These are phyloP conservation scores for Melipona beecheii DNA, from an alignment of 2,888 invertebrate genomes.

Conservation along the genomic window DNA sequence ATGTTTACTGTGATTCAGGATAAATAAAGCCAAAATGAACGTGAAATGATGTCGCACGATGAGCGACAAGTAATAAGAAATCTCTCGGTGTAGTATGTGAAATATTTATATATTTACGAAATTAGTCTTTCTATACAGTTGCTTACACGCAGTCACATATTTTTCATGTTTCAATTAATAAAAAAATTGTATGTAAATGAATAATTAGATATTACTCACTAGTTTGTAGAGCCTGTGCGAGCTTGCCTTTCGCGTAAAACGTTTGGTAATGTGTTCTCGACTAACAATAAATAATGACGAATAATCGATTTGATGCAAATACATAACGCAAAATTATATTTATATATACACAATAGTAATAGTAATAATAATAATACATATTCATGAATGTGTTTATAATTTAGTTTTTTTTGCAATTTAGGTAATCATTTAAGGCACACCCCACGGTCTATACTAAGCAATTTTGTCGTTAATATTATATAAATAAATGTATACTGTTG, in stretches of 20 bases:
- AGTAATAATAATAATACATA: constrained; percentile 61
- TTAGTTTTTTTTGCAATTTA: constrained; percentile 70
- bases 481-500: constrained; percentile 80
- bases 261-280: constrained; percentile 65
- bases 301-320: constrained; percentile 72
- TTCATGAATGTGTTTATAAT: constrained; percentile 67
- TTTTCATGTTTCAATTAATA: constrained; percentile 74
- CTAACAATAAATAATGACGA: constrained; percentile 79
- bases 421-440: constrained; percentile 82
- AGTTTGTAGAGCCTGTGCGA: constrained; percentile 77
- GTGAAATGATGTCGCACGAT: constrained; percentile 2
- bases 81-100: constrained; percentile 77
- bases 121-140: constrained; percentile 84
- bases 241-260: constrained; percentile 76
- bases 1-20: constrained; percentile 27
- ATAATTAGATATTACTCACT: constrained; percentile 76
- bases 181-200: constrained; percentile 72
- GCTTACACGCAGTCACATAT: constrained; percentile 77
- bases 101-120: constrained; percentile 84
- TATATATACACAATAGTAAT: constrained; percentile 75
- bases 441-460: constrained; percentile 77
- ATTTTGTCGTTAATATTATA: constrained; percentile 73
- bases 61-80: constrained; percentile 51
- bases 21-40: constrained; percentile 28
- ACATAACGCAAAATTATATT: constrained; percentile 67